These are phyloP conservation scores for Parauchenoglanis punctatus DNA, from an alignment of 2,797 vertebrate species.

Conservation along the genomic window DNA sequence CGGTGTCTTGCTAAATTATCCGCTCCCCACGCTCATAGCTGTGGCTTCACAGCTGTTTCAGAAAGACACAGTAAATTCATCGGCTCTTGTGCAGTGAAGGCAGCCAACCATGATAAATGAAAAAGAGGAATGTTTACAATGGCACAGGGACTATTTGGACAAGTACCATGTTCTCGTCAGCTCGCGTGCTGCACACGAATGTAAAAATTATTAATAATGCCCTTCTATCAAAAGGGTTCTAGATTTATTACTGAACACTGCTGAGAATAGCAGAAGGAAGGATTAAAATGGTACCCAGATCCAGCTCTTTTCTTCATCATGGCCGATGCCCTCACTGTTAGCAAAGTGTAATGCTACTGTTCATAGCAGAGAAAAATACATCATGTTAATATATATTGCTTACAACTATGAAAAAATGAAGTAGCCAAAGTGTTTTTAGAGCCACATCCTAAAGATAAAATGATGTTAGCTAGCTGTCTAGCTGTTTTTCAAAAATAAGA, in stretches of 20 bases:
- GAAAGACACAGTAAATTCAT: conserved; percentile 64
- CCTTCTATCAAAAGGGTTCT: conserved; percentile 61
- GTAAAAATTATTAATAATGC: conserved; percentile 71
- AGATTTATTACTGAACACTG: conserved; percentile 64
- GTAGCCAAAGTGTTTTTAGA: not conserved
- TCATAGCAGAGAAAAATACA: not conserved
- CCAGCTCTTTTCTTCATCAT: conserved; percentile 12
- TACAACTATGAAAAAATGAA: not conserved
- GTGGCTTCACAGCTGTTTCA: conserved; percentile 58
- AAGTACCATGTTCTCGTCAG: conserved; percentile 63
- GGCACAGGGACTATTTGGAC: conserved; percentile 65
- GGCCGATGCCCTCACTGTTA: not conserved
- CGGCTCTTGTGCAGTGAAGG: conserved; percentile 34
- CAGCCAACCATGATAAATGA: conserved; percentile 60
- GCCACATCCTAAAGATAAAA: not conserved
- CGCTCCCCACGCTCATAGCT: conserved; percentile 53
- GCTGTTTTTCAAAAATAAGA: not conserved
- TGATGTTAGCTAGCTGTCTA: not conserved
- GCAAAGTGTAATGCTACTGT: not conserved
- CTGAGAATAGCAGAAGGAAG: conserved; percentile 14
- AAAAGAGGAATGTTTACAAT: conserved; percentile 64
- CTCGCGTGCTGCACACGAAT: conserved; percentile 61
- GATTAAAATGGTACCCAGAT: conserved; percentile 2
- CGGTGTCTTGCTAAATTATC: conserved; percentile 63
- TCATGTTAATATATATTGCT: not conserved